Evolutionary conservation across 2,888 invertebrate genomes (phyloP).

Genomic region (Ceriagrion tenellum): DNA sequence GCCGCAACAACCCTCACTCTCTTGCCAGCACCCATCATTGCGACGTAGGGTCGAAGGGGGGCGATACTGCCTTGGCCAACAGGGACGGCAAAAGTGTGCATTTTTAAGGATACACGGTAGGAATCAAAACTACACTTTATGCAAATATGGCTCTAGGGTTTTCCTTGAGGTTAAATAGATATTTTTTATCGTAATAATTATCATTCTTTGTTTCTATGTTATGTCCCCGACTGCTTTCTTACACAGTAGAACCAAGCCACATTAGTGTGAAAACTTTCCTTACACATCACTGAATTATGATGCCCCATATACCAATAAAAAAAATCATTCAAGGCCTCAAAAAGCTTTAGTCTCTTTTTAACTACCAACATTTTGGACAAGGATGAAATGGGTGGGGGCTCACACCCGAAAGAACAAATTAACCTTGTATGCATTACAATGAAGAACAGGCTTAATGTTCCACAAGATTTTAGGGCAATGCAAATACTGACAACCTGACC

Average conservation of each 20-base stretch:
- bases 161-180: slow-evolving; percentile 61
- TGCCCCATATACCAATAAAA: slow-evolving; percentile 8
- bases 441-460: slow-evolving; percentile 42
- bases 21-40: slow-evolving; percentile 35
- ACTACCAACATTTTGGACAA: slow-evolving; percentile 49
- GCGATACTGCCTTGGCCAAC: slow-evolving; percentile 65
- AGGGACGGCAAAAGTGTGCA: slow-evolving; percentile 62
- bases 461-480: slow-evolving; percentile 39
- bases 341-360: slow-evolving; percentile 15
- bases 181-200: slow-evolving; percentile 61
- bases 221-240: slow-evolving; percentile 64
- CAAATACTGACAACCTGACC: slow-evolving; percentile 67
- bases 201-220: slow-evolving; percentile 61
- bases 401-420: slow-evolving; percentile 27
- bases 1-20: slow-evolving; percentile 25
- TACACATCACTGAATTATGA: slow-evolving; percentile 34
- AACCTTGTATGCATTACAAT: slow-evolving; percentile 53
- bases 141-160: slow-evolving; percentile 61
- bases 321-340: slow-evolving; percentile 36
- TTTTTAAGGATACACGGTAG: slow-evolving; percentile 48
- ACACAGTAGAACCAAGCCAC: slow-evolving; percentile 51
- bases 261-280: slow-evolving; percentile 49
- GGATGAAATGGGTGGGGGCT: slow-evolving; percentile 37
- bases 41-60: slow-evolving; percentile 51
- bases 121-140: slow-evolving; percentile 63